phyloP scores from a whole-genome alignment of 53 echinoderm and acorn worm species.

The Stichopus horrens region DNA sequence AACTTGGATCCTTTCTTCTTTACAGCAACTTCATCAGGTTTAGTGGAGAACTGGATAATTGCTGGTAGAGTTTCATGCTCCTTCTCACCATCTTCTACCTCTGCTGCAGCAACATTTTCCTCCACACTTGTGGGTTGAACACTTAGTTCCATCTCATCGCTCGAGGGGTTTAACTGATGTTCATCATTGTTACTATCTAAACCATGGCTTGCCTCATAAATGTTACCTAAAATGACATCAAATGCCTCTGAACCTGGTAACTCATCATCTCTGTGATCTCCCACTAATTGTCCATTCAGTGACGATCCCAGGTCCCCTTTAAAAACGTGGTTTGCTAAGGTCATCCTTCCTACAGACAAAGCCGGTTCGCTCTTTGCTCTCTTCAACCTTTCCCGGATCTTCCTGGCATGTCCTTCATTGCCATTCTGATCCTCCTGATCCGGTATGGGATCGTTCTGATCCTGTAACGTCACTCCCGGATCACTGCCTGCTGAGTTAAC shows the following conservation, averaged over 20 bases:
- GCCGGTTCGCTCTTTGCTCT: constrained; percentile 34
- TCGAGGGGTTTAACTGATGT: not conserved
- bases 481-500: constrained; percentile 41
- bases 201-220: not conserved
- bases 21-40: not conserved
- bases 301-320: constrained; percentile 1
- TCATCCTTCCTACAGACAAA: constrained; percentile 24
- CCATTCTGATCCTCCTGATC: constrained; percentile 4
- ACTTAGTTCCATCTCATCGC: not conserved
- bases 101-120: not conserved
- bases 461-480: not conserved
- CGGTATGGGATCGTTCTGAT: not conserved
- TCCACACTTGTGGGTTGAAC: not conserved
- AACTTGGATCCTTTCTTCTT: constrained; percentile 5
- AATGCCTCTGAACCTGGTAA: constrained; percentile 9
- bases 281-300: not conserved
- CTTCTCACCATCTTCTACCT: not conserved
- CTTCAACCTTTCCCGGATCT: constrained; percentile 15
- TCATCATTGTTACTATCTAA: not conserved
- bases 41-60: not conserved
- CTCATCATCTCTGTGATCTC: not conserved
- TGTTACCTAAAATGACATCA: not conserved
- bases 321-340: constrained; percentile 5
- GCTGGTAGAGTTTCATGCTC: not conserved
- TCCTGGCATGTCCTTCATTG: constrained; percentile 34